Percentiles rank a stretch among this genome's conserved stretches.
phyloP scores from a whole-genome alignment of 2,888 invertebrate genomes.

The Standfussiana lucernea region DNA sequence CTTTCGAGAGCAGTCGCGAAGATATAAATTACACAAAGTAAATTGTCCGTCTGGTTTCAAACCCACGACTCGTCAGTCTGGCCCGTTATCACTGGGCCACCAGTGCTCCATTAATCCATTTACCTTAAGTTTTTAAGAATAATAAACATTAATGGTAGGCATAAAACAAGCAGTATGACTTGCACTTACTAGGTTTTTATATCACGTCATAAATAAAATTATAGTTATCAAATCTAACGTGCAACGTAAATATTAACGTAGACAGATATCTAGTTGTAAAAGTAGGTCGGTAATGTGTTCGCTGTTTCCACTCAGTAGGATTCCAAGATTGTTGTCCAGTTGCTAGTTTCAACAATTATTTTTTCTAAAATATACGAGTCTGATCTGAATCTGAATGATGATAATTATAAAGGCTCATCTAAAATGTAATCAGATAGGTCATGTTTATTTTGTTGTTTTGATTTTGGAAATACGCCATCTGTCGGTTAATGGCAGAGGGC shows the following conservation, averaged over 20 bases:
- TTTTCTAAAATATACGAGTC: not conserved
- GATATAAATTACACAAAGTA: not conserved
- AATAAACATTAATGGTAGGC: not conserved
- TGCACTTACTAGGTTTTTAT: constrained; percentile 12
- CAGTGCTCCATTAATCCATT: not conserved
- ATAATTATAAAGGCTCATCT: not conserved
- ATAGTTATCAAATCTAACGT: constrained; percentile 37
- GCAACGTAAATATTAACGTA: constrained; percentile 24
- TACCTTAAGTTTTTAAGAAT: not conserved
- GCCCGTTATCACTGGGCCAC: not conserved
- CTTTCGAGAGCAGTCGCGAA: not conserved
- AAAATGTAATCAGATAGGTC: constrained; percentile 2
- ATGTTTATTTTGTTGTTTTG: constrained; percentile 15
- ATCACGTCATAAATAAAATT: constrained; percentile 18
- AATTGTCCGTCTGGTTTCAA: not conserved
- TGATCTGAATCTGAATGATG: not conserved
- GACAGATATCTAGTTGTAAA: constrained; percentile 30
- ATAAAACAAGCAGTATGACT: constrained; percentile 2
- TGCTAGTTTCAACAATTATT: not conserved
- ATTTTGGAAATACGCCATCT: constrained; percentile 47
- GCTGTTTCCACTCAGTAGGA: constrained; percentile 24
- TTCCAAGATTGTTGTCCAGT: not conserved
- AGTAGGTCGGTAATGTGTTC: constrained; percentile 38
- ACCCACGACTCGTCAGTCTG: not conserved
- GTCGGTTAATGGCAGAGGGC: not conserved